Base-by-base conservation (phyloP, 2,113 vertebrate species). In the Oryzias javanicus region DNA sequence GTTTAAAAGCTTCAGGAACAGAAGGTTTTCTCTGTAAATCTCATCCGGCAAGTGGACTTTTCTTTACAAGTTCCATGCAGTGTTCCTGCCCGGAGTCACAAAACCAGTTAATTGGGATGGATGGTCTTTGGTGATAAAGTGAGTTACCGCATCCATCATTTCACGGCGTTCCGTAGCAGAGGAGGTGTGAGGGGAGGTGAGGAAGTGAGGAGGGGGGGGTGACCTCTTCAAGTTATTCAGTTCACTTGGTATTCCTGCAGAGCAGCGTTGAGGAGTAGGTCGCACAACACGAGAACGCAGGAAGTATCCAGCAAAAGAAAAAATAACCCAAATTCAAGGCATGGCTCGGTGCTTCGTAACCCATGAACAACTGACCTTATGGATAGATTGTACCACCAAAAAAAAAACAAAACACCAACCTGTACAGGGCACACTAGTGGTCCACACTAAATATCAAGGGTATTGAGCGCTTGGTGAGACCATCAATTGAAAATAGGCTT, bases 141-240 rank as follows among this genome's bases (percentile, higher is more conserved):
- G 51, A 73, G 83, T 69, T 66, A 70, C 42, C 57, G 63, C 83
- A 84, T 86, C 76, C 76, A 86, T 86, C 83, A 81, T 78, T 51
- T 10, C 49, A 15, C 61, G 50, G 60, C 19, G 65, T 69, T 72
- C 70, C 49, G 4, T 65, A 60, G 40, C 77, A 55, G 42, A 79
- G 76, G 70, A 62, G 16, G 44, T 18, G 27, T 41, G 46, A 40
- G 42, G 51, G 46, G 51, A 50, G 48, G 4, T 12, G 16, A 44
- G 47, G 4, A 1, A 4, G 8, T 42, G 63, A 5, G 40, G 17
- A n/a, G 44, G 44, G 3, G 17, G 10, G 63, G 44, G 41, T 27
- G 18, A 27, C 17, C 48, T 5, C 60, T 55, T 55, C 41, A 49
- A 45, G 29, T 64, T 70, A 67, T 78, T 27, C 64, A 77, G 70